Base-by-base conservation (phyloP, 2,888 invertebrate species). In the Nemurella pictetii region DNA sequence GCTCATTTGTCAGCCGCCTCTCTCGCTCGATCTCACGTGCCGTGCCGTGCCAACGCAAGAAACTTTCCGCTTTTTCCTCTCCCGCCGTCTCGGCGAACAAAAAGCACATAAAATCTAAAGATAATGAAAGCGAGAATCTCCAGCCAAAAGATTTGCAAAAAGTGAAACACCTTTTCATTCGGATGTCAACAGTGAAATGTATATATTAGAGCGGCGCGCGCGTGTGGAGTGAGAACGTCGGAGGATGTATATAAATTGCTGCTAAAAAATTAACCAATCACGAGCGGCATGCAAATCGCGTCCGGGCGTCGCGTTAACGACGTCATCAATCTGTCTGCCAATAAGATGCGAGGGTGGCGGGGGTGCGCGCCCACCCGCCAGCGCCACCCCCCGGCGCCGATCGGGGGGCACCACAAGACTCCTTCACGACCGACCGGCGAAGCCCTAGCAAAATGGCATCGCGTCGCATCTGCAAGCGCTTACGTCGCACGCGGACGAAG, bases 1-100 rank as follows among this genome's bases (percentile, higher is more conserved):
- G 80, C 72, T 28, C 84, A 85, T 85, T 85, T 85, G 80, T 85
- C 85, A 85, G 55, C 1, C 75, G 78, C 3, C 2, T 29, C 27
- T 30, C 28, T 29, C 30, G 5, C 78, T 26, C 28, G 9, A 4
- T 75, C 7, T 25, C 20, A 2, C 55, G n/a, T 55, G 9, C 20
- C 55, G 27, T 25, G 75, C 15, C 7, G 28, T n/a, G 75, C 28
- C 55, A 36, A 36, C 75, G n/a, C 0, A 28, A 35, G 80, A 36
- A 30, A 30, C 36, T 30, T 80, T 80, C 36, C 3, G 2, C n/a
- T 29, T 20, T 78, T 35, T 80, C 36, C 80, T 28, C 32, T 12
- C 32, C 55, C 55, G 55, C 55, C 30, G 12, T 80, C 4, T 30
- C 28, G 26, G 25, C 80, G 12, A 9, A 30, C 32, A 80, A 35